phyloP scores from a whole-genome alignment of 2,797 vertebrate genomes.

The Fundulus diaphanus region DNA sequence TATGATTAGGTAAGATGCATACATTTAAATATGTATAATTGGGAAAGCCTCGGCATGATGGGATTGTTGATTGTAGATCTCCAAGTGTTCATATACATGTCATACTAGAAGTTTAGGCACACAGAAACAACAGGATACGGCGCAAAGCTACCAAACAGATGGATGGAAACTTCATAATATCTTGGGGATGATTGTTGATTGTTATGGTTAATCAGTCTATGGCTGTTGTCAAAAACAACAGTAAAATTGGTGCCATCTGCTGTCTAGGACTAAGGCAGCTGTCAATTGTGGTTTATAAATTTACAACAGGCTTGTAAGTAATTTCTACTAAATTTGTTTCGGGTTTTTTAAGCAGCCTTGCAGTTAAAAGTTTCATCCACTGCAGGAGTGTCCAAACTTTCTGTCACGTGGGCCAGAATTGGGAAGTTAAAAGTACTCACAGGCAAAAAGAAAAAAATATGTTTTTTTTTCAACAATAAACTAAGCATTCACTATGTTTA shows the following conservation, averaged over 20 bases:
- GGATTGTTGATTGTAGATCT: background rate
- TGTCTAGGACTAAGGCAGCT: background rate
- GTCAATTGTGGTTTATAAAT: too few relatives aligned
- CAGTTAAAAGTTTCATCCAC: too few relatives aligned
- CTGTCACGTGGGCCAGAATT: too few relatives aligned
- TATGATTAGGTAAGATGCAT: constrained; percentile 13
- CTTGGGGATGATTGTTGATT: background rate
- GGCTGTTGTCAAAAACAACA: background rate
- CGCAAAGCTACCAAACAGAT: background rate
- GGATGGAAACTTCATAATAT: background rate
- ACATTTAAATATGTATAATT: background rate
- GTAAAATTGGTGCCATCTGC: background rate
- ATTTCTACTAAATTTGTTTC: too few relatives aligned
- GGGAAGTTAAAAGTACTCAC: too few relatives aligned
- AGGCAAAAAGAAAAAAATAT: too few relatives aligned
- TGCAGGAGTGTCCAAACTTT: too few relatives aligned
- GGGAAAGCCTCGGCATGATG: background rate
- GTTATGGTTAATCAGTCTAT: background rate
- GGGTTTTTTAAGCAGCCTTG: too few relatives aligned
- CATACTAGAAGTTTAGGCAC: background rate
- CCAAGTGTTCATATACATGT: background rate
- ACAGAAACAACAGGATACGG: background rate
- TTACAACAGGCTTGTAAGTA: too few relatives aligned
- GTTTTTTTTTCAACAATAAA: too few relatives aligned
- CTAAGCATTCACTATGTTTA: too few relatives aligned